phyloP scores from a whole-genome alignment of 2,888 invertebrate genomes.

The Agrilus mali region DNA sequence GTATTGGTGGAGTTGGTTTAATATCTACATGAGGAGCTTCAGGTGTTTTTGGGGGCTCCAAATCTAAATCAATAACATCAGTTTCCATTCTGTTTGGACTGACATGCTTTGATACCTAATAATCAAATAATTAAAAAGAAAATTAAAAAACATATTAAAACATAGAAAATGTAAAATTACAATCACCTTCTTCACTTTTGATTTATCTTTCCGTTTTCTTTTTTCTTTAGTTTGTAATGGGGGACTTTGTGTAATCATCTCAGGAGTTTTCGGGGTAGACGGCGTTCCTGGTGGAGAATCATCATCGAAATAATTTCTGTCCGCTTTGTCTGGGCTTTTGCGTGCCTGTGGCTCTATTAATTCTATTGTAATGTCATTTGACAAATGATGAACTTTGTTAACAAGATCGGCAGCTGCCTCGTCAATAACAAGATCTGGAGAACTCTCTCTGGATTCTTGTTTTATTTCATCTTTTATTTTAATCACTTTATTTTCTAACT shows the following conservation, averaged over 20 bases:
- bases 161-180: neutral
- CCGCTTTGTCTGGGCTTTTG: slow-evolving; percentile 30
- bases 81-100: slow-evolving; percentile 18
- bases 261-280: slow-evolving; percentile 43
- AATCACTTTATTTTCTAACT: slow-evolving; percentile 29
- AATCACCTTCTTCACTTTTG: slow-evolving; percentile 26
- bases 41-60: slow-evolving; percentile 32
- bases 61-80: slow-evolving; percentile 21
- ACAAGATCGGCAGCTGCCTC: slow-evolving; percentile 26
- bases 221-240: slow-evolving; percentile 48
- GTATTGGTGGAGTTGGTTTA: slow-evolving; percentile 25
- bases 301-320: slow-evolving; percentile 34
- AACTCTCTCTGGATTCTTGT: slow-evolving; percentile 29
- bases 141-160: neutral
- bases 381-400: slow-evolving; percentile 23
- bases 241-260: slow-evolving; percentile 42
- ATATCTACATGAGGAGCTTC: slow-evolving; percentile 21
- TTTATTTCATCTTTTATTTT: slow-evolving; percentile 29
- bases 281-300: slow-evolving; percentile 43
- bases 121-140: neutral
- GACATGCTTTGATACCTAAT: slow-evolving; percentile 15
- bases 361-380: slow-evolving; percentile 46
- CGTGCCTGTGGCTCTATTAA: slow-evolving; percentile 23
- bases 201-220: slow-evolving; percentile 37
- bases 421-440: slow-evolving; percentile 34